phyloP scores from a whole-genome alignment of 2,113 vertebrate species.

The Connochaetes taurinus region DNA sequence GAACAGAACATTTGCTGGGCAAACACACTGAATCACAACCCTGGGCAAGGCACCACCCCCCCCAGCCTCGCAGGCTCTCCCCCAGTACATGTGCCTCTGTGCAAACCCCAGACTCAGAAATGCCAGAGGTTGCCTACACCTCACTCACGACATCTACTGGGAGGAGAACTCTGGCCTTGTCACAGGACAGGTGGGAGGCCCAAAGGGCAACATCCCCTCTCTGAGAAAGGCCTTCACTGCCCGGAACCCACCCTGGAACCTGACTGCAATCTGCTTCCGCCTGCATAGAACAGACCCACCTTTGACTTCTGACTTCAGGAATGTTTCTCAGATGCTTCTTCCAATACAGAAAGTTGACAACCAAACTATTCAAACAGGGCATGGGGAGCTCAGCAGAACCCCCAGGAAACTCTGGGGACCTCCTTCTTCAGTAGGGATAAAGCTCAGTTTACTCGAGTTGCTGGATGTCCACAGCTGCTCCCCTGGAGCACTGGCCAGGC shows the following conservation, averaged over 20 bases:
- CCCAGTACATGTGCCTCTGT: accelerated
- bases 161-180: too few species aligned
- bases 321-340: background rate
- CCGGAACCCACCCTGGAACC: background rate
- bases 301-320: background rate
- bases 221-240: background rate
- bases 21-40: background rate
- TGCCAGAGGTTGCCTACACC: background rate
- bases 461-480: background rate
- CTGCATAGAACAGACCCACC: too few species aligned
- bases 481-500: background rate
- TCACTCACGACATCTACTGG: background rate
- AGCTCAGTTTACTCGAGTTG: background rate
- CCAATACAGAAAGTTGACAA: background rate
- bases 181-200: accelerated
- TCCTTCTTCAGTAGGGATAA: background rate
- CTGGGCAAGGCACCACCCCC: background rate
- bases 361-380: background rate
- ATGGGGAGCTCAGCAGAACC: background rate
- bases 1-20: background rate
- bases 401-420: background rate
- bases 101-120: background rate
- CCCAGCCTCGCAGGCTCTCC: too few species aligned
- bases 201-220: accelerated
- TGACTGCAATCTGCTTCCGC: accelerated